Base-by-base conservation (phyloP, 2,888 invertebrate species). In the Torymus tubicola region DNA sequence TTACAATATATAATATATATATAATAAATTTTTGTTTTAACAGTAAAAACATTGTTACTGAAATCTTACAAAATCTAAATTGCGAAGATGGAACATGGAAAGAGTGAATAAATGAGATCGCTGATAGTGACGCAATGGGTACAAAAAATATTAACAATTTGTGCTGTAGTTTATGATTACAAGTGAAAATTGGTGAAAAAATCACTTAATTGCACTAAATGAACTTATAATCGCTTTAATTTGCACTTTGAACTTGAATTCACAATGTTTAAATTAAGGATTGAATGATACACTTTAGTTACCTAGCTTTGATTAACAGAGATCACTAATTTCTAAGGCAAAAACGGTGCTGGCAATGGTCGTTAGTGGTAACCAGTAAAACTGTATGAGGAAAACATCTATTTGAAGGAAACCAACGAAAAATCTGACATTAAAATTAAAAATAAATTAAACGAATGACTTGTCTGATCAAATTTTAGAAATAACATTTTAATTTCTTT, bases 271-370 rank as follows among this genome's bases (percentile, higher is more conserved):
- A 12, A 11, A 50, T 69, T 24, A 16, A 50, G n/a, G 50, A 61
- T 50, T 55, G 4, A 14, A 64, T 74, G 52, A 31, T 57, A 42
- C 14, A 12, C 73, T 73, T 79, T 74, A 69, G 53, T 58, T 58
- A 60, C 65, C 52, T 61, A 80, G 50, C 71, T 76, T 80, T 80
- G 76, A 76, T 80, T 80, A 71, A 55, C 67, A 72, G 80, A 80
- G 76, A 80, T 80, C 76, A 68, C 76, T 80, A 76, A 68, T 67
- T 61, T 67, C 50, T 80, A 72, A 74, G 24, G 60, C 78, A 65
- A 69, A 53, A 53, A 63, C 13, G 55, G 67, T 71, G 61, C 67
- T 78, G 67, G 65, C 72, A 78, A 74, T 74, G 57, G 53, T 74
- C 50, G 55, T 75, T 58, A 24, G 53, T 78, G 78, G 78, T 78